Base-by-base conservation (phyloP, 35 echinoderm and acorn worm genomes). In the Strongylocentrotus purpuratus region DNA sequence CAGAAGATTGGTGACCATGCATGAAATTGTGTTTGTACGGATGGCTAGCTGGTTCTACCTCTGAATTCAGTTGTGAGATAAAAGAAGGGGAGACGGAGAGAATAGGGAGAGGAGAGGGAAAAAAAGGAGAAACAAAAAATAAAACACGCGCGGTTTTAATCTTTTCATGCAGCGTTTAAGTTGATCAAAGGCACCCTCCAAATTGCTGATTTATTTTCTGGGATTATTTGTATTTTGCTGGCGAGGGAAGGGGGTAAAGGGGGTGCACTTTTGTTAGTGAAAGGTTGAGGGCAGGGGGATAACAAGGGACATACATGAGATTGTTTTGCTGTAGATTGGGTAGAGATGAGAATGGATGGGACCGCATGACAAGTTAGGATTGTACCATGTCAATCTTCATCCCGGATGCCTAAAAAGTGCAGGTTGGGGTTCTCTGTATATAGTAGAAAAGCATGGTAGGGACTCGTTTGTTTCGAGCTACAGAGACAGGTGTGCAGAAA, bases 11-110 rank as follows among this genome's bases (percentile, higher is more conserved):
- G 91, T 93, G 91, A 58, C 91, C 91, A 93, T 93, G 91, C 91
- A 93, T 93, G 91, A 93, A 93, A 93, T 93, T 93, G 91, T 93
- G 91, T 93, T 93, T 93, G 48, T 93, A 93, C 91, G 91, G 91
- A 93, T 93, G 91, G 91, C 32, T 93, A 50, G 91, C 31, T 93
- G 91, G 46, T 93, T 93, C 45, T 48, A 33, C 91, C 91, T 31
- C 91, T 93, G 11, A 33, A 89, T 28, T 78, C 65, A 78, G 65
- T 78, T 78, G 65, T 78, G 65, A 78, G 65, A 78, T 78, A 78
- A 78, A 55, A 70, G 65, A 0, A 28, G 4, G 25, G 65, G 65
- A 78, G 65, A 78, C 22, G 6, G 28, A n/a, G 22, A 78, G 25
- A 78, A 78, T 78, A 78, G 25, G 50, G 28, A 78, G 65, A n/a